phyloP scores from a whole-genome alignment of 2,113 vertebrate species.

The Corythaeola cristata region DNA sequence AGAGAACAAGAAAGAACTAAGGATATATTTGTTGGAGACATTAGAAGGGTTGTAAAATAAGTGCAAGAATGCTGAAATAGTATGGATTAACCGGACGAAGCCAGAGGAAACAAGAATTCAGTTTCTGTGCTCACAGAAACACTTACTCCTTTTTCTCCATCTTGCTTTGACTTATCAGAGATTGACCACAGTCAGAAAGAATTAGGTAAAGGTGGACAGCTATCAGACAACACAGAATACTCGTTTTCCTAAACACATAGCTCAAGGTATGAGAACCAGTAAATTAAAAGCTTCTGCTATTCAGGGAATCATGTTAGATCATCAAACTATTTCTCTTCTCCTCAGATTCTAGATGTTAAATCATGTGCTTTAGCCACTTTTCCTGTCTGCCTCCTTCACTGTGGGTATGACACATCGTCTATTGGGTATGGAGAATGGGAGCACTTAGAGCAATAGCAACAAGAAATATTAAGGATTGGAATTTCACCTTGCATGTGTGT shows the following conservation, averaged over 20 bases:
- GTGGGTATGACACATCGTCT: accelerated
- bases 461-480: background rate
- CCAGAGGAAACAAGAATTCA: background rate
- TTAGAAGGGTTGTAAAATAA: background rate
- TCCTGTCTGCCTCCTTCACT: background rate
- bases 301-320: background rate
- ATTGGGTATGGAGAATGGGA: background rate
- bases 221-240: background rate
- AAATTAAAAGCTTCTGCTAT: background rate
- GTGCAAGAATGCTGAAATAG: background rate
- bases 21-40: background rate
- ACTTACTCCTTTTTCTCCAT: background rate
- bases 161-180: background rate
- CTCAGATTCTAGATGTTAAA: background rate
- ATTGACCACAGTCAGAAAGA: background rate
- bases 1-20: background rate
- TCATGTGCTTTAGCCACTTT: background rate
- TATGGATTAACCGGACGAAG: background rate
- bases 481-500: background rate
- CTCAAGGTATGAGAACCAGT: background rate
- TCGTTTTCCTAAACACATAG: background rate
- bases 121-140: background rate
- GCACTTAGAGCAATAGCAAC: background rate
- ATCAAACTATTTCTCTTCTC: background rate
- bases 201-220: background rate